These are phyloP conservation scores for Mamestra configurata DNA, from an alignment of 1,140 invertebrate genomes.

Conservation along the genomic window DNA sequence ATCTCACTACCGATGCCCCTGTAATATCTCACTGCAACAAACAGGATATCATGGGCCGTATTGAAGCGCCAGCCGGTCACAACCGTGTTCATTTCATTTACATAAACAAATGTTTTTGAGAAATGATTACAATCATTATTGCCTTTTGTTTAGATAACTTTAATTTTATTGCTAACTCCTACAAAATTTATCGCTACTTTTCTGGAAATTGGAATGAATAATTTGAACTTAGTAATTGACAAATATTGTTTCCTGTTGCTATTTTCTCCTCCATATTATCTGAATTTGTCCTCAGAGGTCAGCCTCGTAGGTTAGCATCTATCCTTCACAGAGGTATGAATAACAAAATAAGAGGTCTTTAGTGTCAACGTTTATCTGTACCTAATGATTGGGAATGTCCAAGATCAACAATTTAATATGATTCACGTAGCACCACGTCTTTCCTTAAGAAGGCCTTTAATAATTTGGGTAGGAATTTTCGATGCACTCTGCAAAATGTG, in stretches of 20 bases:
- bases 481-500: background rate
- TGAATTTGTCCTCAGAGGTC: background rate
- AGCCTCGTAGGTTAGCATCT: background rate
- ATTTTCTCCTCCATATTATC: background rate
- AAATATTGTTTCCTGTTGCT: background rate
- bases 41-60: constrained; percentile 19
- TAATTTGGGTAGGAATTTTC: background rate
- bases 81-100: constrained; percentile 43
- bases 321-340: background rate
- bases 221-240: background rate
- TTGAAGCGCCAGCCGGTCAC: constrained; percentile 42
- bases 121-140: constrained; percentile 9
- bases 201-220: background rate
- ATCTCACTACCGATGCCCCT: background rate
- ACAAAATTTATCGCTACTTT: background rate
- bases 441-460: background rate
- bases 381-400: background rate
- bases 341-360: background rate
- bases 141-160: constrained; percentile 9
- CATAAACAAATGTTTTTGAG: constrained; percentile 35
- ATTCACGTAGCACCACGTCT: background rate
- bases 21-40: constrained; percentile 22
- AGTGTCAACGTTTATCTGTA: constrained; percentile 8
- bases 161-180: background rate
- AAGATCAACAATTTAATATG: background rate